These are phyloP conservation scores for Drosophila prolongata DNA, from an alignment of 2,888 invertebrate genomes.

Conservation along the genomic window DNA sequence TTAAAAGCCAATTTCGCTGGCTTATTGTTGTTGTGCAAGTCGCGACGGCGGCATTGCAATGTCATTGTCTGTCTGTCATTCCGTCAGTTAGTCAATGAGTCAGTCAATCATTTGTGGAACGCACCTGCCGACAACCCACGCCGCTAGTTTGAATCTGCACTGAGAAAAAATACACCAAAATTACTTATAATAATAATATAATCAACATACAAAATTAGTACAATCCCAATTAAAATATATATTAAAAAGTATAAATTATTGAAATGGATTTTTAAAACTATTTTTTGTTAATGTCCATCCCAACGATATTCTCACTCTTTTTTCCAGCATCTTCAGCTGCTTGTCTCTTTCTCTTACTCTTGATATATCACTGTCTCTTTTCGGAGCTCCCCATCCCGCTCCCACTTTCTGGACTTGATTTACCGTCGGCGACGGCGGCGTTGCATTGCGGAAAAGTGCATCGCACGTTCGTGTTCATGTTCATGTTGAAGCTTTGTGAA, in stretches of 20 bases:
- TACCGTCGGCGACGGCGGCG: constrained; percentile 49
- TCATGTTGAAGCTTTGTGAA: constrained; percentile 60
- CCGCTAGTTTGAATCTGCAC: constrained; percentile 47
- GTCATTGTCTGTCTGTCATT: constrained; percentile 53
- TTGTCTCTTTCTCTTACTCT: constrained; percentile 14
- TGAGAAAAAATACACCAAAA: neutral
- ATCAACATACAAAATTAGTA: neutral
- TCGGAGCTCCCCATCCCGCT: constrained; percentile 9
- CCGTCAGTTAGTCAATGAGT: constrained; percentile 27
- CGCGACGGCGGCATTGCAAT: constrained; percentile 67
- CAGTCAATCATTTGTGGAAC: constrained; percentile 53
- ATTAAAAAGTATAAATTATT: neutral
- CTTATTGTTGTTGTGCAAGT: constrained; percentile 52
- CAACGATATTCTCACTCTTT: constrained; percentile 15
- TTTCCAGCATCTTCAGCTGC: constrained; percentile 12
- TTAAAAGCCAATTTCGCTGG: constrained; percentile 69
- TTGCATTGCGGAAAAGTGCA: constrained; percentile 75
- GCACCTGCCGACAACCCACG: constrained; percentile 77
- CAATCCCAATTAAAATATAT: too few relatives aligned
- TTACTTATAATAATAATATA: too few relatives aligned
- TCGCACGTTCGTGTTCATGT: constrained; percentile 68
- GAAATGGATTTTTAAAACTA: neutral
- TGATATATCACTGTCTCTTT: constrained; percentile 7
- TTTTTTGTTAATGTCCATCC: constrained; percentile 7
- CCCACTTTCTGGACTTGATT: constrained; percentile 31